Conservation (phyloP, 2,888 invertebrate species). For the Lissonota sp. region DNA sequence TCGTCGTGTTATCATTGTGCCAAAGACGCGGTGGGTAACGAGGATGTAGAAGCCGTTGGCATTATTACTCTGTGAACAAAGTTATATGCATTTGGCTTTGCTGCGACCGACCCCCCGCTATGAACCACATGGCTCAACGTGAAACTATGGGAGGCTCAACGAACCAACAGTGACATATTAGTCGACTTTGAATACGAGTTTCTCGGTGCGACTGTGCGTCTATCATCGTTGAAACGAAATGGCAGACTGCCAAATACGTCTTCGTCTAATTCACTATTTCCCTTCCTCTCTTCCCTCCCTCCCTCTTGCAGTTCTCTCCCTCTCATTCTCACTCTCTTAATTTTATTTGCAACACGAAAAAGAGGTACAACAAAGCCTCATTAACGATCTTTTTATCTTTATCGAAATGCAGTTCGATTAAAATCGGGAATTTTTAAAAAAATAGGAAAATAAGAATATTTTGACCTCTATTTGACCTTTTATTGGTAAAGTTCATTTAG, state of each 20-base stretch:
- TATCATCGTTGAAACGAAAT: conserved; percentile 73
- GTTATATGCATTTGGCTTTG: conserved; percentile 1
- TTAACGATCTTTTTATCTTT: no score
- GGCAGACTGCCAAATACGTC: conserved; percentile 73
- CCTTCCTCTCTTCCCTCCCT: neutral
- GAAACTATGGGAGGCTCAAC: conserved; percentile 34
- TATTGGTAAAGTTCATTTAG: no score
- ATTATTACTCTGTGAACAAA: neutral
- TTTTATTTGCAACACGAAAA: no score
- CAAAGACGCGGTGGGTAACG: conserved; percentile 16
- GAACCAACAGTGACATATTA: conserved; percentile 69
- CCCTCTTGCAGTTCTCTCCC: neutral
- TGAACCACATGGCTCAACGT: conserved; percentile 7
- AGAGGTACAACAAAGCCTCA: no score
- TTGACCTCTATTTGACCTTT: no score
- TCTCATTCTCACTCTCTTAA: neutral
- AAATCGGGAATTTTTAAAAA: no score
- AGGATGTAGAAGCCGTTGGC: neutral
- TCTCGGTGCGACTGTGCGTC: conserved; percentile 68
- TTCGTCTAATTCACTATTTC: conserved; percentile 28
- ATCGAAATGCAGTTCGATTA: no score
- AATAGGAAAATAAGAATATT: no score
- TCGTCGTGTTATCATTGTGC: conserved; percentile 26
- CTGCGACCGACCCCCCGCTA: neutral
- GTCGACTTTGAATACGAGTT: conserved; percentile 62